These are phyloP conservation scores for Orchesella flavescens DNA, from an alignment of 2,888 invertebrate species.

Conservation along the genomic window DNA sequence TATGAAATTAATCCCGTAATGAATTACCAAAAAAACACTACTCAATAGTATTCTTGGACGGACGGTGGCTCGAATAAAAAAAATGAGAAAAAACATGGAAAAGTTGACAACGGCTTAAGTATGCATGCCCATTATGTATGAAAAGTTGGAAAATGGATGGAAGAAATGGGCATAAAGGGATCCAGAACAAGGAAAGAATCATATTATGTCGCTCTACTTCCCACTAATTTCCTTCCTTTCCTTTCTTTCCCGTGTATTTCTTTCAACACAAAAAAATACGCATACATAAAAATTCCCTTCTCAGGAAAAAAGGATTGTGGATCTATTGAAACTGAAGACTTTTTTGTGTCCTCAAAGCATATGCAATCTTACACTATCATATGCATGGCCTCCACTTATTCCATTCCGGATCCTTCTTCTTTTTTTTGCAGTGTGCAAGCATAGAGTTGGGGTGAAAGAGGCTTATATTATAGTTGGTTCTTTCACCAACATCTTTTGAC, in stretches of 20 bases:
- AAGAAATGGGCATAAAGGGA: neutral
- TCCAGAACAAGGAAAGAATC: conserved; percentile 27
- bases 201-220: conserved; percentile 47
- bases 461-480: too few species aligned
- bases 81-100: neutral
- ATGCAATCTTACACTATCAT: too few species aligned
- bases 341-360: neutral
- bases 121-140: neutral
- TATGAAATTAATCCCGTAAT: too few species aligned
- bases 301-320: neutral
- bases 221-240: conserved; percentile 46
- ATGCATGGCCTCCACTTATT: too few species aligned
- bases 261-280: too few species aligned
- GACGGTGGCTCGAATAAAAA: too few species aligned
- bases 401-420: too few species aligned
- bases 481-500: too few species aligned
- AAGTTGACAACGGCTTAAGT: conserved; percentile 1
- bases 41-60: too few species aligned
- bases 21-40: too few species aligned
- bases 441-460: too few species aligned
- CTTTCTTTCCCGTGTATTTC: neutral
- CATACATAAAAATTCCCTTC: neutral
- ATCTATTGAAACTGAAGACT: neutral
- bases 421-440: too few species aligned
- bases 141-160: neutral